These are phyloP conservation scores for Petrosia ficiformis DNA, from an alignment of 37 sponge, comb jelly and placozoan species.

Conservation along the genomic window DNA sequence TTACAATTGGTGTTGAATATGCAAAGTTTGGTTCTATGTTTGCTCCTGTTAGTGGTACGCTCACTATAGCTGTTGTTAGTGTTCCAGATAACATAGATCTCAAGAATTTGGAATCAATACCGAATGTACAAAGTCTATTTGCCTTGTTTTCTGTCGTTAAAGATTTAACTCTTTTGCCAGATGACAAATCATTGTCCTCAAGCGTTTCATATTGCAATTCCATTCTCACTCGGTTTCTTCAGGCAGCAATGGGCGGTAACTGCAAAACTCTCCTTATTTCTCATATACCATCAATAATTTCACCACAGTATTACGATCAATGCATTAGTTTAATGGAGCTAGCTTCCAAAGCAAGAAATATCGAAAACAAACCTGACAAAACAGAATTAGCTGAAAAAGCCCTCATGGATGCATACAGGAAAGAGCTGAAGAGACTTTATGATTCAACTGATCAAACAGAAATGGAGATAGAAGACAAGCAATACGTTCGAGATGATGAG, in stretches of 20 bases:
- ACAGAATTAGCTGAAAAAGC: slow-evolving; percentile 69
- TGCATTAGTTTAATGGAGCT: slow-evolving; percentile 15
- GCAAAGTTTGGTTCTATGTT: slow-evolving; percentile 59
- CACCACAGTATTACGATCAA: not conserved
- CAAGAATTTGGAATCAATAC: not conserved
- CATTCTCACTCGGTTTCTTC: slow-evolving; percentile 35
- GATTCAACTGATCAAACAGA: not conserved
- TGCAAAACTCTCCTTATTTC: slow-evolving; percentile 62
- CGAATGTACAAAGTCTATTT: not conserved
- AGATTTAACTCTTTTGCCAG: slow-evolving; percentile 3
- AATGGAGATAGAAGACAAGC: not conserved
- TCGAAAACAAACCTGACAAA: slow-evolving; percentile 67
- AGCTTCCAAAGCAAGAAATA: slow-evolving; percentile 29
- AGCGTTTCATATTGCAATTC: slow-evolving; percentile 14
- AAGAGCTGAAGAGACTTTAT: slow-evolving; percentile 47
- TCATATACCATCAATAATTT: slow-evolving; percentile 1
- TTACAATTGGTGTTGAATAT: slow-evolving; percentile 69
- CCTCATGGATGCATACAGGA: slow-evolving; percentile 73
- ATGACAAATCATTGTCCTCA: not conserved
- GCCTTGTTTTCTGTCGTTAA: not conserved
- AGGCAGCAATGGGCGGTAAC: slow-evolving; percentile 71
- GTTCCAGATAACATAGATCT: slow-evolving; percentile 7
- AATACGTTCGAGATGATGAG: not conserved
- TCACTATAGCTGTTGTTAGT: slow-evolving; percentile 44
- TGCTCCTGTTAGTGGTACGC: slow-evolving; percentile 74